phyloP scores from a whole-genome alignment of 1,140 invertebrate genomes.

The Orussus abietinus region DNA sequence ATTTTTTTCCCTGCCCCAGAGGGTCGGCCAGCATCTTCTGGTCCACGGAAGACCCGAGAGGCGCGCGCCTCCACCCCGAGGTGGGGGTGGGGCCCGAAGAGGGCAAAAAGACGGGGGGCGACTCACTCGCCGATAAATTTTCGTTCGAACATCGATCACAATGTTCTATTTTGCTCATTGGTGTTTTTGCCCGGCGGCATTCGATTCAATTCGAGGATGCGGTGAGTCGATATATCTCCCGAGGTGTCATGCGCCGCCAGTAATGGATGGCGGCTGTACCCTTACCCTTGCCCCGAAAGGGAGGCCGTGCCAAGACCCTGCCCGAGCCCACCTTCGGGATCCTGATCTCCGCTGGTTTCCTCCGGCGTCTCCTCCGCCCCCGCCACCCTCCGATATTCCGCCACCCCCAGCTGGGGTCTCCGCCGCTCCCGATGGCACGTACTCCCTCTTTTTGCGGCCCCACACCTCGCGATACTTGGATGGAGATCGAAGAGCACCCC shows the following conservation, averaged over 20 bases:
- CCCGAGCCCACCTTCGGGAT: slow-evolving; percentile 27
- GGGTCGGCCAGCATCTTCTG: no score
- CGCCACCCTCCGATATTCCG: slow-evolving; percentile 1
- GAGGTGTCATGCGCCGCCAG: slow-evolving; percentile 49
- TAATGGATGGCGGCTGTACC: slow-evolving; percentile 51
- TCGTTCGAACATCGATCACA: slow-evolving; percentile 47
- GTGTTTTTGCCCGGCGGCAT: slow-evolving; percentile 50
- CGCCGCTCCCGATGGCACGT: slow-evolving; percentile 2
- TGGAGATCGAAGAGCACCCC: slow-evolving; percentile 24
- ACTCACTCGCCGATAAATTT: slow-evolving; percentile 53
- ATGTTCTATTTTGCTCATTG: slow-evolving; percentile 53
- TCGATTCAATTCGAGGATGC: slow-evolving; percentile 53
- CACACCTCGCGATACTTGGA: slow-evolving; percentile 29
- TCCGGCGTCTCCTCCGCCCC: slow-evolving; percentile 1
- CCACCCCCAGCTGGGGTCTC: background rate
- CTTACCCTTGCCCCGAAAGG: slow-evolving; percentile 46
- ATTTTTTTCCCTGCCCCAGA: no score
- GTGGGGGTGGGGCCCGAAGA: no score
- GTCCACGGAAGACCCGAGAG: no score
- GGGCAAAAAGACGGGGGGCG: no score
- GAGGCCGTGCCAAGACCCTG: slow-evolving; percentile 48
- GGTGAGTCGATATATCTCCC: slow-evolving; percentile 51
- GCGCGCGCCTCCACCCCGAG: no score
- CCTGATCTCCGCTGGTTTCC: slow-evolving; percentile 13
- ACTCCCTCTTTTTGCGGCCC: slow-evolving; percentile 22